Percentiles rank a stretch among this genome's conserved stretches.
Evolutionary conservation across 2,888 invertebrate genomes (phyloP).

Genomic region (Mactromeris polynyma): DNA sequence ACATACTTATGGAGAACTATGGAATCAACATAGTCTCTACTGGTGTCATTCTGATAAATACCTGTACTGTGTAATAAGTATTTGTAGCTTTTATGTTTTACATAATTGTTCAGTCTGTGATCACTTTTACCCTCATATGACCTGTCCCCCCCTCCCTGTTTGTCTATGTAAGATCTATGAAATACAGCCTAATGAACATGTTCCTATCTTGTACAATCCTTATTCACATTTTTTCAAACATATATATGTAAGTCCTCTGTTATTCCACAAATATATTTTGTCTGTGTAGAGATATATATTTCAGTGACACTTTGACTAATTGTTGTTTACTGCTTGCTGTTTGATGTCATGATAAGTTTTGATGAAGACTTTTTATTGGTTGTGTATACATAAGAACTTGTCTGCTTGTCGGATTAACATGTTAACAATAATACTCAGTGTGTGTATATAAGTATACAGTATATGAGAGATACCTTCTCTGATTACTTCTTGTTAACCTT

Average conservation of each 20-base stretch:
- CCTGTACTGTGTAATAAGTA: background rate
- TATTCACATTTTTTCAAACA: too few species aligned
- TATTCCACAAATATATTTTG: too few species aligned
- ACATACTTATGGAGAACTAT: too few species aligned
- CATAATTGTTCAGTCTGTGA: background rate
- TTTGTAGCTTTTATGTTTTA: background rate
- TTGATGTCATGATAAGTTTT: background rate
- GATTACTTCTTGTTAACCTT: conserved; percentile 3
- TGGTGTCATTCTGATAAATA: background rate
- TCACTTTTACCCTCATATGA: background rate
- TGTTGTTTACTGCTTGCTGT: background rate
- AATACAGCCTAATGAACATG: too few species aligned
- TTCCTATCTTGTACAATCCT: too few species aligned
- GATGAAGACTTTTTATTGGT: background rate
- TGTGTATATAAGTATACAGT: background rate
- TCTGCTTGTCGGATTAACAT: conserved; percentile 7
- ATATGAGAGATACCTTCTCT: background rate
- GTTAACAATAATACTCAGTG: background rate
- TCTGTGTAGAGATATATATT: background rate
- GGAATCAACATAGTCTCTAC: background rate
- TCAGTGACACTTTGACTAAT: background rate
- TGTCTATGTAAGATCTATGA: too few species aligned
- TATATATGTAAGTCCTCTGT: too few species aligned
- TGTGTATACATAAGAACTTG: background rate
- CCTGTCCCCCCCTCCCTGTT: too few species aligned